A percentile compares a stretch with the other conserved stretches of the same genome.
Evolutionary conservation across 2,797 vertebrate genomes (phyloP).

Genomic region (Tolypeutes matacus): DNA sequence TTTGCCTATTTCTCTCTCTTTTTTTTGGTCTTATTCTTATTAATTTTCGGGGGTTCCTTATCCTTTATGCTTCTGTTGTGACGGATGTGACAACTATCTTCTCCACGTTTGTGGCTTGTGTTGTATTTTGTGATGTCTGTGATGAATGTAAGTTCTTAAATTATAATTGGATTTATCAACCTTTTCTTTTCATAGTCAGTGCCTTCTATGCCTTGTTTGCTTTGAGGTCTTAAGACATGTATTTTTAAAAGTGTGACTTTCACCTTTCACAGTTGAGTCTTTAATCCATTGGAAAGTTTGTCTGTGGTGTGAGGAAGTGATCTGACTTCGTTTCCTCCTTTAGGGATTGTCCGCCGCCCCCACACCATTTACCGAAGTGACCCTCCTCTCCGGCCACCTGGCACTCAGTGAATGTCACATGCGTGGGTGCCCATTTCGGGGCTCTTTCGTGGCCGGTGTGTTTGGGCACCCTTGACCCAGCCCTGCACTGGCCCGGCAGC

Average conservation of each 20-base stretch:
- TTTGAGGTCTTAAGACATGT: neutral
- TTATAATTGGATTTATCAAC: neutral
- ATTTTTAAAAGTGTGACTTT: neutral
- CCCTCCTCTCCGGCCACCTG: neutral
- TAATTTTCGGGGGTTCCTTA: neutral
- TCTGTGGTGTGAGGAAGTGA: neutral
- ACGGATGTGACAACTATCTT: neutral
- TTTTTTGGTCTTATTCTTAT: neutral
- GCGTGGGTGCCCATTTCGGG: neutral
- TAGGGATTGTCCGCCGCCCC: neutral
- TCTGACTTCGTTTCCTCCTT: neutral
- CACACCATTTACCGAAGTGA: neutral
- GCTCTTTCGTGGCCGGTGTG: neutral
- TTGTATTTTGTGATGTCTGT: neutral
- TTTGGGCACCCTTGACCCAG: neutral
- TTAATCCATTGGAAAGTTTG: neutral
- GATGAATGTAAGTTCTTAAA: neutral
- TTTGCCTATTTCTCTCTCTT: neutral
- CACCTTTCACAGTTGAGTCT: neutral
- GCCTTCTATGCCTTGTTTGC: neutral
- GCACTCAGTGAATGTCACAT: neutral
- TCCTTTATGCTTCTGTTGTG: neutral
- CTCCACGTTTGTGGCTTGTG: neutral
- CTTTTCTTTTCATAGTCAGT: neutral
- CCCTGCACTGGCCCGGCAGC: neutral